These are phyloP conservation scores for Eucera pruinosa DNA, from an alignment of 2,888 invertebrate species.

Conservation along the genomic window DNA sequence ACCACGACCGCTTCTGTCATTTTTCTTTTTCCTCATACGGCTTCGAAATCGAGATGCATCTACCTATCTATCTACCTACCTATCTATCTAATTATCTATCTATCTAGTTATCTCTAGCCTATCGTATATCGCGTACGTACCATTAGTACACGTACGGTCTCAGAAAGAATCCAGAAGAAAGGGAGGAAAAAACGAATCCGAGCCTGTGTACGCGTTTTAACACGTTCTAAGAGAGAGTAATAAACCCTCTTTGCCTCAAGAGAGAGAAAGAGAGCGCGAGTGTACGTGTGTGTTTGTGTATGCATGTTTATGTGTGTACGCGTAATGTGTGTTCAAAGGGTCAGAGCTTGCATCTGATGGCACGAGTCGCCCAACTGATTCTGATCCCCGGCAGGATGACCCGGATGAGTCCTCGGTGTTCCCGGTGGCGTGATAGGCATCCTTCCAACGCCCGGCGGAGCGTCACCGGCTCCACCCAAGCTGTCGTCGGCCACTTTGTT, in stretches of 20 bases:
- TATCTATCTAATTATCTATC: neutral
- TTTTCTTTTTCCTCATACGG: constrained; percentile 23
- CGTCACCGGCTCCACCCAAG: constrained; percentile 80
- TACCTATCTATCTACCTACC: constrained; percentile 15
- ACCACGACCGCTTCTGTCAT: no score
- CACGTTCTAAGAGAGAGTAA: no score
- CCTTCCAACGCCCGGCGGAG: constrained; percentile 72
- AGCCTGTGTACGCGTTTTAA: constrained; percentile 6
- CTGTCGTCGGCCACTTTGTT: constrained; percentile 74
- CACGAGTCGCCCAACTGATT: constrained; percentile 80
- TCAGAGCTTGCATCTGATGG: constrained; percentile 82
- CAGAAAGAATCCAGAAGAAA: constrained; percentile 11
- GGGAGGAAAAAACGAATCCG: constrained; percentile 30
- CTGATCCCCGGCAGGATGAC: constrained; percentile 71
- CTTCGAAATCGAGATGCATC: constrained; percentile 32
- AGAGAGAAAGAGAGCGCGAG: constrained; percentile 13
- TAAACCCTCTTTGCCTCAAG: no score
- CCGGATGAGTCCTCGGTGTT: constrained; percentile 76
- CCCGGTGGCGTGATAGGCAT: constrained; percentile 81
- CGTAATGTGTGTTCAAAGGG: no score
- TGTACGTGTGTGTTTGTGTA: no score
- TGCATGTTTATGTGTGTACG: no score
- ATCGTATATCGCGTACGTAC: neutral
- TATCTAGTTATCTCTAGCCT: constrained; percentile 1
- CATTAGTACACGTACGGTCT: neutral